Conservation (phyloP, 2,888 invertebrate genomes). For the Allacma fusca region DNA sequence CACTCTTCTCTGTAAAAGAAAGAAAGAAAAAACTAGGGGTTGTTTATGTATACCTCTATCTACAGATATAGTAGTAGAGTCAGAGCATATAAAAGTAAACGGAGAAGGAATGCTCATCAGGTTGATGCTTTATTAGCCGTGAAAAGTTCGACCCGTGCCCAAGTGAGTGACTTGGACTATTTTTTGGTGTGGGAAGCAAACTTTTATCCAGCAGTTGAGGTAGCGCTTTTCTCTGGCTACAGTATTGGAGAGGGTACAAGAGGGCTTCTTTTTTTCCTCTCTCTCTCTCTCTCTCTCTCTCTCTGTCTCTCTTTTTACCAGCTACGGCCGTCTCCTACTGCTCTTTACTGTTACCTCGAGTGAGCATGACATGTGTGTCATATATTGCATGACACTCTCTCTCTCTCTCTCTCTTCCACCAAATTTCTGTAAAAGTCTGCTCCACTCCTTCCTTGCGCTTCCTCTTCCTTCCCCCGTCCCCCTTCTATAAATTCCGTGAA, state of each 20-base stretch:
- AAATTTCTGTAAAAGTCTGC: neutral
- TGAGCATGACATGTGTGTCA: constrained; percentile 17
- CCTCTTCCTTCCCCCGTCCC: neutral
- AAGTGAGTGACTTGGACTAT: constrained; percentile 35
- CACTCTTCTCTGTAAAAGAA: neutral
- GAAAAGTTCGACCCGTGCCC: constrained; percentile 46
- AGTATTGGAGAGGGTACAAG: neutral
- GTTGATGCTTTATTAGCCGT: constrained; percentile 50
- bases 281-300: neutral
- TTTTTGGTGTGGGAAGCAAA: constrained; percentile 33
- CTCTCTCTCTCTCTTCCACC: constrained; percentile 9
- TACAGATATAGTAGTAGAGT: neutral
- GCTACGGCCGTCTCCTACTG: no score
- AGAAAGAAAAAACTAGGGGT: no score
- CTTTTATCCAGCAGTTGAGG: constrained; percentile 3
- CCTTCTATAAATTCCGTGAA: no score
- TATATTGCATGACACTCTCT: constrained; percentile 31
- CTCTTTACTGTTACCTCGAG: neutral
- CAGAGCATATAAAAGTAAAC: constrained; percentile 7
- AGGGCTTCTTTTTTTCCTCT: neutral
- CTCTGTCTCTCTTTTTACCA: neutral
- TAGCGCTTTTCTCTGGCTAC: neutral
- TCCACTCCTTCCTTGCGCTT: neutral
- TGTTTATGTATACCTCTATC: no score
- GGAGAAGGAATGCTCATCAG: constrained; percentile 41